A percentile compares a stretch with the other conserved stretches of the same genome.
Conservation (phyloP, 2,797 vertebrate genomes). For the Phylloscopus collybita region DNA sequence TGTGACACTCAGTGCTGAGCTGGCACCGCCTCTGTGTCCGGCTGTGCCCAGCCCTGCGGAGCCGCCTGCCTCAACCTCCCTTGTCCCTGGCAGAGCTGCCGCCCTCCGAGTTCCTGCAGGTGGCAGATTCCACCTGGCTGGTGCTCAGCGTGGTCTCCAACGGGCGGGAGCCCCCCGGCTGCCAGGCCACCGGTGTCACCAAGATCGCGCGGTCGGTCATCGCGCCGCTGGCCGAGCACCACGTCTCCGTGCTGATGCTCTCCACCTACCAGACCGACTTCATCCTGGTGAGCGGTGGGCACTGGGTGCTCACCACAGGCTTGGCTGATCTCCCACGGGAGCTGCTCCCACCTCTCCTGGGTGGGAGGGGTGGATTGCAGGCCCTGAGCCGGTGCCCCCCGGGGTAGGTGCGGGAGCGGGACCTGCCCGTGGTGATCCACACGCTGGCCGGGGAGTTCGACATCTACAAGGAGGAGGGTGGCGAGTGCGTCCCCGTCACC, state of each 20-base stretch:
- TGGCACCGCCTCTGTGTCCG: rapidly evolving
- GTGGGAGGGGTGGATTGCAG: rapidly evolving
- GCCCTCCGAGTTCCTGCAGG: conserved; percentile 89
- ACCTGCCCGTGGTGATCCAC: conserved; percentile 89
- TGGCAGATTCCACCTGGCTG: conserved; percentile 91
- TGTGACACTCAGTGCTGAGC: rapidly evolving
- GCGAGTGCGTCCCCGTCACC: conserved; percentile 84
- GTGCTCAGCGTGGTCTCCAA: conserved; percentile 93
- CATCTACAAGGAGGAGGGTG: conserved; percentile 90
- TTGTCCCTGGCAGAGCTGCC: conserved; percentile 82
- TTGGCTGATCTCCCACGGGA: no score
- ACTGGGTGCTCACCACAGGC: no score
- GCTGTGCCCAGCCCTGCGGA: rapidly evolving
- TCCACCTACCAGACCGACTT: conserved; percentile 98
- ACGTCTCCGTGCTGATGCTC: conserved; percentile 96
- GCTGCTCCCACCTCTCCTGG: no score
- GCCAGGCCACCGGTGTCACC: conserved; percentile 92
- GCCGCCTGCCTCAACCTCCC: not conserved
- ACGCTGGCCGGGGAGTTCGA: conserved; percentile 90
- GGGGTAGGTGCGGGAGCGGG: conserved; percentile 90
- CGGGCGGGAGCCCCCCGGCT: conserved; percentile 83
- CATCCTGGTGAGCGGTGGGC: conserved; percentile 85
- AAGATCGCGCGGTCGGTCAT: conserved; percentile 97
- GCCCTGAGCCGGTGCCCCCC: not conserved
- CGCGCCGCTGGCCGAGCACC: conserved; percentile 90